Evolutionary conservation across 2,888 invertebrate species (phyloP).

Genomic region (Tricholauxania praeusta): DNA sequence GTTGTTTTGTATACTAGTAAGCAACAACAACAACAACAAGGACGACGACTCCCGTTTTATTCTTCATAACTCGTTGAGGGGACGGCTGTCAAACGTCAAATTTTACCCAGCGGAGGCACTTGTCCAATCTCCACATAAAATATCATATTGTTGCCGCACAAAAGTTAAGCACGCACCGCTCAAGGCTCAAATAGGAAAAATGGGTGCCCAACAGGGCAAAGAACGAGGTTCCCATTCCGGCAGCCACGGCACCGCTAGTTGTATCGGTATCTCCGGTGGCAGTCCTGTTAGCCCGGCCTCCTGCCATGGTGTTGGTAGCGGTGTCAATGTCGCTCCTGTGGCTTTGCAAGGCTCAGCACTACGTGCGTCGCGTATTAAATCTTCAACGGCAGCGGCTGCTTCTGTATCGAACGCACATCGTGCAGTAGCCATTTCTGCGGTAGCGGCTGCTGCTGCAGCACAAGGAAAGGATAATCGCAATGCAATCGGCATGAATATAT

Average conservation of each 20-base stretch:
- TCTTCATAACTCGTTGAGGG: neutral
- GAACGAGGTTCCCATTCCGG: conserved; percentile 76
- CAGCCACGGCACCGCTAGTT: conserved; percentile 62
- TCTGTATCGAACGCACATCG: conserved; percentile 48
- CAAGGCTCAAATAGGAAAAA: conserved; percentile 58
- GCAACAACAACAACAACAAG: conserved; percentile 16
- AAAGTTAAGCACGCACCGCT: no score
- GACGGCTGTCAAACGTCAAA: conserved; percentile 19
- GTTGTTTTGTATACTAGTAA: conserved; percentile 32
- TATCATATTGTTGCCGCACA: no score
- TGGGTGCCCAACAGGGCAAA: conserved; percentile 96
- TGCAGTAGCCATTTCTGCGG: conserved; percentile 41
- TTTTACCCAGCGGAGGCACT: conserved; percentile 12
- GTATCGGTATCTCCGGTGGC: conserved; percentile 72
- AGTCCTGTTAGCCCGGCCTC: conserved; percentile 60
- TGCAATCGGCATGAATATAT: conserved; percentile 86
- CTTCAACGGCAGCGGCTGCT: conserved; percentile 55
- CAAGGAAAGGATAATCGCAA: conserved; percentile 80
- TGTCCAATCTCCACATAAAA: neutral
- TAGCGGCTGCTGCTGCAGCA: conserved; percentile 38
- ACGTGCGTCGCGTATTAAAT: conserved; percentile 79
- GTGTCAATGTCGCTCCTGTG: conserved; percentile 53
- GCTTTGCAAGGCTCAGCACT: conserved; percentile 72
- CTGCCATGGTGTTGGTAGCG: conserved; percentile 61
- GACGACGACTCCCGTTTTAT: neutral